Evolutionary conservation across 2,888 invertebrate genomes (phyloP), one percentile per base, ranked within the genome.

Genomic region (Pachymerium ferrugineum): DNA sequence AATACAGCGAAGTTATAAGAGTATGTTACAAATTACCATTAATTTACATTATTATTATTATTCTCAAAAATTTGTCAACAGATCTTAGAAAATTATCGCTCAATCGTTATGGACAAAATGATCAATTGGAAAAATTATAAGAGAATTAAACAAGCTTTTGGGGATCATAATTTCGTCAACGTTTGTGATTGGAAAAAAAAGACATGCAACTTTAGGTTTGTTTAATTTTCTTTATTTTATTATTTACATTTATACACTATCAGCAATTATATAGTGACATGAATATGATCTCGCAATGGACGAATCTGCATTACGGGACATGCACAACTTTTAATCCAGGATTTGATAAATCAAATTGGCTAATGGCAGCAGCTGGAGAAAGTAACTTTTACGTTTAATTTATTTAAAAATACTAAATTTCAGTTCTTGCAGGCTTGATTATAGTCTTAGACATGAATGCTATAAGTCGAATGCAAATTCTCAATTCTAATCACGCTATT

Each of bases 291-390:
- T 2, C 12, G 12, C n/a, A 25, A n/a, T 25, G 16, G 42, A 25
- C 2, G 42, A 42, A 72, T 22, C 22, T 72, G 19, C 28, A 12
- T n/a, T 72, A 72, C 28, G 72, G 72, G 25, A 72, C 19, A 12
- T 72, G 72, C 14, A 28, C 47, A 47, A 72, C 72, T 1, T 72
- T 47, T 22, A 72, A 72, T 54, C 42, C 72, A 16, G 72, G 54
- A 28, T 10, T 72, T 12, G 29, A 72, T 6, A 3, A 29, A 8
- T 33, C 31, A 22, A 1, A 10, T 0, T 14, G 8, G n/a, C n/a
- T 14, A 31, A 54, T 4, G 16, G 72, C 72, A 54, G 4, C 5
- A 25, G 54, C 54, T 54, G 54, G 54, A 54, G 28, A 54, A 12
- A 28, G 54, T n/a, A n/a, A n/a, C n/a, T n/a, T n/a, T n/a, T n/a